These are phyloP conservation scores for Rhodeus uyekii DNA, from an alignment of 2,797 vertebrate species.

Conservation along the genomic window DNA sequence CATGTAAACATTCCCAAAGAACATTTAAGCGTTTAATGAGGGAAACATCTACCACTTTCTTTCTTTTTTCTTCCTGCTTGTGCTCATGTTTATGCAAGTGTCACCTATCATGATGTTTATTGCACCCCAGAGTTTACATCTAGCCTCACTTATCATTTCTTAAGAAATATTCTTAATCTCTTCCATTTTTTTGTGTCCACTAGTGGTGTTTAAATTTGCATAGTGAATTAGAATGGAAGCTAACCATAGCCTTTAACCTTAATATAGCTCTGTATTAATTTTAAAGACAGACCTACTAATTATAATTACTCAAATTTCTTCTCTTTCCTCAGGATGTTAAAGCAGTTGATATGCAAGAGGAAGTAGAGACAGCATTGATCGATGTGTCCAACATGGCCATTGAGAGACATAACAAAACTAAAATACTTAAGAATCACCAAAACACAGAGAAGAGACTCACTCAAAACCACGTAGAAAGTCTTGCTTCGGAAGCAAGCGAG, in stretches of 20 bases:
- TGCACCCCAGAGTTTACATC: neutral
- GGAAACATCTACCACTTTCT: constrained; percentile 13
- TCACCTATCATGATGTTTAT: neutral
- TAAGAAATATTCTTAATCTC: neutral
- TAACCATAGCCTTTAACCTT: constrained; percentile 21
- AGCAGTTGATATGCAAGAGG: constrained; percentile 57
- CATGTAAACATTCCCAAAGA: constrained; percentile 35
- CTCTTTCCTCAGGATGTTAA: constrained; percentile 43
- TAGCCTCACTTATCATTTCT: neutral
- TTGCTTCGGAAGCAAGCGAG: constrained; percentile 27
- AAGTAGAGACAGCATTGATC: constrained; percentile 23
- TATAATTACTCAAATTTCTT: neutral
- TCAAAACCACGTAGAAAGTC: constrained; percentile 37
- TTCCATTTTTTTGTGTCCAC: neutral
- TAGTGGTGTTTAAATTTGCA: constrained; percentile 11
- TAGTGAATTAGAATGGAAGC: neutral
- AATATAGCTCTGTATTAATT: neutral
- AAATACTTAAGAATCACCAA: constrained; percentile 64
- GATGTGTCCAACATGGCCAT: constrained; percentile 40
- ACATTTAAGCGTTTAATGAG: neutral
- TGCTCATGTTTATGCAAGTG: neutral
- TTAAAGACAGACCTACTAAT: neutral
- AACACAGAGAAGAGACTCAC: constrained; percentile 61
- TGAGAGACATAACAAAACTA: constrained; percentile 61
- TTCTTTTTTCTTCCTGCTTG: constrained; percentile 8